Conservation (phyloP, 2,797 vertebrate genomes). For the Sardinella longiceps region DNA sequence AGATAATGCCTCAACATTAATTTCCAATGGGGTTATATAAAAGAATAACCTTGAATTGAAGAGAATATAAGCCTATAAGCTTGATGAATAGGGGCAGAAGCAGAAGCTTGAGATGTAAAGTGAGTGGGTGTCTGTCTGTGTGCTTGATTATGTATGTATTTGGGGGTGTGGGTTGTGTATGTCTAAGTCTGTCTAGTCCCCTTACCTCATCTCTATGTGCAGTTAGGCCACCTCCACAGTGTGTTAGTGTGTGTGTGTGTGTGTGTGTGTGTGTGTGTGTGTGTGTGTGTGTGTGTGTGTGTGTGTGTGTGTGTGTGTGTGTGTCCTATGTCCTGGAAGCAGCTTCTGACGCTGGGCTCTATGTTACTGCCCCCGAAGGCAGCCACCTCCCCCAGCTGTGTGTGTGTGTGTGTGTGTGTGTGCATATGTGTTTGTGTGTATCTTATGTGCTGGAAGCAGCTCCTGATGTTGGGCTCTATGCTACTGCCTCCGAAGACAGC, state of each 20-base stretch:
- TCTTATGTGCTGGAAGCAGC: too few species aligned
- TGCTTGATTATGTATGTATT: background rate
- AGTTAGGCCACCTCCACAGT: background rate
- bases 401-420: slow-evolving; percentile 40
- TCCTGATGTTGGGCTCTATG: too few species aligned
- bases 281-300: background rate
- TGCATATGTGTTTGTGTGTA: too few species aligned
- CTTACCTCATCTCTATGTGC: background rate
- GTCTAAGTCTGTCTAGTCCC: background rate
- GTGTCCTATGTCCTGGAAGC: slow-evolving; percentile 90
- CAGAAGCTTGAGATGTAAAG: background rate
- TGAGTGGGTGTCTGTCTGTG: background rate
- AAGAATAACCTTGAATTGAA: background rate
- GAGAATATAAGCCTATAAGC: background rate
- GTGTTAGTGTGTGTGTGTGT: slow-evolving; percentile 37
- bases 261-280: background rate
- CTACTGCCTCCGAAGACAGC: too few species aligned
- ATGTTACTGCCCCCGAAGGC: slow-evolving; percentile 98
- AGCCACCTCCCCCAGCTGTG: slow-evolving; percentile 93
- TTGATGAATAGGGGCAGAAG: background rate
- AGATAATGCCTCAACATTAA: background rate
- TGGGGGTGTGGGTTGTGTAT: background rate
- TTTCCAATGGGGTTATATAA: background rate
- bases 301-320: slow-evolving; percentile 37
- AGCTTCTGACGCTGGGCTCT: slow-evolving; percentile 95